Conservation (phyloP, 2,113 vertebrate genomes). For the Nerophis lumbriciformis region DNA sequence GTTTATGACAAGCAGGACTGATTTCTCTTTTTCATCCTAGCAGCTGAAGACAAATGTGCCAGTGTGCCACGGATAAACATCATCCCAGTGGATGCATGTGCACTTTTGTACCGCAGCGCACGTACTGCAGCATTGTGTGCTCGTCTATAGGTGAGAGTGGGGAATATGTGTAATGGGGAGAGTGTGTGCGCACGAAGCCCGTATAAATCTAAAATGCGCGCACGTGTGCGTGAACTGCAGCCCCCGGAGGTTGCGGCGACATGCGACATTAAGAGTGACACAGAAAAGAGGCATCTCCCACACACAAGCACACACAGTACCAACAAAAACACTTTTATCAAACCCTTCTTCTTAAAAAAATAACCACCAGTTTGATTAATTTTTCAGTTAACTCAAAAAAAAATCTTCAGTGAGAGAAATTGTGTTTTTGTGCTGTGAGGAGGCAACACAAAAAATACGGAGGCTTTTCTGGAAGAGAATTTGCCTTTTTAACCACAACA, state of each 20-base stretch:
- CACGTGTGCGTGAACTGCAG: conserved; percentile 14
- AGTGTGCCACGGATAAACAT: not conserved
- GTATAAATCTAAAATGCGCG: not conserved
- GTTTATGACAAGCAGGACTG: conserved; percentile 46
- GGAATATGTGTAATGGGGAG: not conserved
- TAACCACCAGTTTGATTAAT: conserved; percentile 50
- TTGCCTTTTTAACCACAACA: conserved; percentile 28
- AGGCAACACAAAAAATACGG: conserved; percentile 42
- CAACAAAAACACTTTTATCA: not conserved
- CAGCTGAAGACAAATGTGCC: conserved; percentile 33
- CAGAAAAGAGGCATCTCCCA: conserved; percentile 55
- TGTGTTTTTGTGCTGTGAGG: conserved; percentile 46
- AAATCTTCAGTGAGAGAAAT: conserved; percentile 44
- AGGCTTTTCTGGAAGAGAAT: conserved; percentile 34
- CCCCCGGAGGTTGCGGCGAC: conserved; percentile 47
- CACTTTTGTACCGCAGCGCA: not conserved
- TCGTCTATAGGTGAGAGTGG: conserved; percentile 2
- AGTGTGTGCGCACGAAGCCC: not conserved
- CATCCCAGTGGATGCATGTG: not conserved
- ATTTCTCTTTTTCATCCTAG: conserved; percentile 29
- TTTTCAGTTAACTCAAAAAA: conserved; percentile 51
- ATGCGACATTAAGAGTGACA: conserved; percentile 61
- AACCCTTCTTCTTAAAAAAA: conserved; percentile 9
- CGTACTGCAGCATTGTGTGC: not conserved
- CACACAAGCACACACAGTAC: conserved; percentile 10